These are phyloP conservation scores for Siphlonurus alternatus DNA, from an alignment of 2,888 invertebrate species.

Conservation along the genomic window DNA sequence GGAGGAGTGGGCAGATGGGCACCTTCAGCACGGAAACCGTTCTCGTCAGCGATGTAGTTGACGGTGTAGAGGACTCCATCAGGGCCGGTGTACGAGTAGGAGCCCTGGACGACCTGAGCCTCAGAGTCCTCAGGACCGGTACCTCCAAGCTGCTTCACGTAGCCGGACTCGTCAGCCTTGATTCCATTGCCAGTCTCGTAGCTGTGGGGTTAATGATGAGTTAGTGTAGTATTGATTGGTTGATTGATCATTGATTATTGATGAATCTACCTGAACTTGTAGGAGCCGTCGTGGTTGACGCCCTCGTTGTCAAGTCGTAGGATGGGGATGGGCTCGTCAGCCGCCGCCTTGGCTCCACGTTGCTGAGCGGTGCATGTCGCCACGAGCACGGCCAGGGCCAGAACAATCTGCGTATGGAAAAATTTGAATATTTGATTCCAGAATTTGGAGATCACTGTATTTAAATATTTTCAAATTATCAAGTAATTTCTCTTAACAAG, in stretches of 20 bases:
- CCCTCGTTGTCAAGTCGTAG: constrained; percentile 41
- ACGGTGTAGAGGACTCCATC: constrained; percentile 33
- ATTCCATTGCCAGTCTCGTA: constrained; percentile 27
- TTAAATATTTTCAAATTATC: too few relatives aligned
- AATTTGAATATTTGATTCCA: too few relatives aligned
- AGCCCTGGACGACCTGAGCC: constrained; percentile 12
- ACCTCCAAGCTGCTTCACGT: constrained; percentile 29
- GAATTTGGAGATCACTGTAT: too few relatives aligned
- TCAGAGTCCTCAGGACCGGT: constrained; percentile 22
- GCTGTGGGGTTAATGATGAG: constrained; percentile 13
- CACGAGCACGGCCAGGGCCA: constrained; percentile 10
- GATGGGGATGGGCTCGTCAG: constrained; percentile 37
- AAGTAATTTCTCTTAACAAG: too few relatives aligned
- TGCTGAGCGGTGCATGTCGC: constrained; percentile 11
- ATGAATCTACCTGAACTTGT: constrained; percentile 39
- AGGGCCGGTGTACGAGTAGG: constrained; percentile 11
- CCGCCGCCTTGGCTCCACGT: constrained; percentile 9
- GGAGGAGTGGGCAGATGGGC: constrained; percentile 66
- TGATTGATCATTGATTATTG: too few relatives aligned
- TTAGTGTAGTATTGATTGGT: too few relatives aligned
- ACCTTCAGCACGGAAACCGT: constrained; percentile 37
- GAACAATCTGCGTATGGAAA: background rate
- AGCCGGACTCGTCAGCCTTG: constrained; percentile 35
- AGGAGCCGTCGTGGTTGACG: constrained; percentile 42
- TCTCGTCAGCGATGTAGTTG: constrained; percentile 52